Conservation (phyloP, 2,113 vertebrate genomes). For the Lanius ludovicianus region DNA sequence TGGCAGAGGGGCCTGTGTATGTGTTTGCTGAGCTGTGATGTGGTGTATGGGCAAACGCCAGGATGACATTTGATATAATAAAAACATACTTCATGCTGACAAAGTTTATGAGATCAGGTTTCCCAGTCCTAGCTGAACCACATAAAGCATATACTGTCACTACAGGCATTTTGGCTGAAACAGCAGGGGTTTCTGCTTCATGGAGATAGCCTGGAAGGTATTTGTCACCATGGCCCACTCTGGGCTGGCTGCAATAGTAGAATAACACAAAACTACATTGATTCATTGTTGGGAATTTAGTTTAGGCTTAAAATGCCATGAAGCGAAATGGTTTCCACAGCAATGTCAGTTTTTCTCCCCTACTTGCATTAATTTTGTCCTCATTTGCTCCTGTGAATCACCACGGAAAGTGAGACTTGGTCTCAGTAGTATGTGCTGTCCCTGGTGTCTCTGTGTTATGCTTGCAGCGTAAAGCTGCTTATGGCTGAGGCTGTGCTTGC, state of each 20-base stretch:
- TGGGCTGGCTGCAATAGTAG: background rate
- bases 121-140: background rate
- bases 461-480: background rate
- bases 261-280: constrained; percentile 17
- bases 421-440: background rate
- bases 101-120: constrained; percentile 22
- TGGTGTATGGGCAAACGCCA: background rate
- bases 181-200: background rate
- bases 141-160: constrained; percentile 34
- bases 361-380: constrained; percentile 48
- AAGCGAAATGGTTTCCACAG: constrained; percentile 43
- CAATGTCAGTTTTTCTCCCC: constrained; percentile 13
- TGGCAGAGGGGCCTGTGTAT: background rate
- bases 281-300: constrained; percentile 32
- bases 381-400: constrained; percentile 37
- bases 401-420: constrained; percentile 5
- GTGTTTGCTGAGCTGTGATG: background rate
- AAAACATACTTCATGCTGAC: background rate
- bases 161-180: background rate
- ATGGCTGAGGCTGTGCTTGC: background rate
- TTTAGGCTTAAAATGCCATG: constrained; percentile 19
- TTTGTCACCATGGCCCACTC: background rate
- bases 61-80: background rate
- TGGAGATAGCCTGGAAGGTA: constrained; percentile 9
- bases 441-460: background rate